These are phyloP conservation scores for Drosophila repleta DNA, from an alignment of 1,140 invertebrate genomes.

Conservation along the genomic window DNA sequence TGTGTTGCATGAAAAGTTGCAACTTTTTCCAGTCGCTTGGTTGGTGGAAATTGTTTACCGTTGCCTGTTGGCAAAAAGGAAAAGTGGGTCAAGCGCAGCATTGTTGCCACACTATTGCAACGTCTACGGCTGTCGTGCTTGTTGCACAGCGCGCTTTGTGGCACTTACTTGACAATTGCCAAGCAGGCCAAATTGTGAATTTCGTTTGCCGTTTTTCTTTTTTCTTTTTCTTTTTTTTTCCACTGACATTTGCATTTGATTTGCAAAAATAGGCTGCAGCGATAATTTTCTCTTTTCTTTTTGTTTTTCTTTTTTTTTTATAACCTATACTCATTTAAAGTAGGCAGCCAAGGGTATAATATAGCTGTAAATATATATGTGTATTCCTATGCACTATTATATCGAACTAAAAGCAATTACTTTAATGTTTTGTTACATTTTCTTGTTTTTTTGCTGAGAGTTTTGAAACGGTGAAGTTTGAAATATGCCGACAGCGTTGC, in stretches of 20 bases:
- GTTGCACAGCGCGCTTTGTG: conserved; percentile 29
- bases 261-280: conserved; percentile 31
- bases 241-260: conserved; percentile 38
- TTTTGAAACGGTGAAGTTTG: no score
- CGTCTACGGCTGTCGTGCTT: conserved; percentile 18
- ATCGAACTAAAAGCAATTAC: no score
- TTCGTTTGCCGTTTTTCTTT: conserved; percentile 25
- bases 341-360: not conserved
- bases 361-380: not conserved
- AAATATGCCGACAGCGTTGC: no score
- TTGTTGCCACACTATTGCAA: conserved; percentile 73
- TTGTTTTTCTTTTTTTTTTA: not conserved
- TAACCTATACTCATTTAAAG: no score
- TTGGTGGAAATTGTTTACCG: conserved; percentile 75
- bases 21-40: conserved; percentile 73
- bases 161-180: conserved; percentile 43
- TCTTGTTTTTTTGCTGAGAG: no score
- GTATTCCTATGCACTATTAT: no score
- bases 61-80: conserved; percentile 73
- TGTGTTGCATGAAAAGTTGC: conserved; percentile 75
- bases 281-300: conserved; percentile 55
- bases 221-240: conserved; percentile 24
- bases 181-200: conserved; percentile 29
- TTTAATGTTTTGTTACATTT: no score
- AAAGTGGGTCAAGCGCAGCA: conserved; percentile 83